Conservation (phyloP, 2,113 vertebrate genomes). For the Dunckerocampus dactyliophorus region DNA sequence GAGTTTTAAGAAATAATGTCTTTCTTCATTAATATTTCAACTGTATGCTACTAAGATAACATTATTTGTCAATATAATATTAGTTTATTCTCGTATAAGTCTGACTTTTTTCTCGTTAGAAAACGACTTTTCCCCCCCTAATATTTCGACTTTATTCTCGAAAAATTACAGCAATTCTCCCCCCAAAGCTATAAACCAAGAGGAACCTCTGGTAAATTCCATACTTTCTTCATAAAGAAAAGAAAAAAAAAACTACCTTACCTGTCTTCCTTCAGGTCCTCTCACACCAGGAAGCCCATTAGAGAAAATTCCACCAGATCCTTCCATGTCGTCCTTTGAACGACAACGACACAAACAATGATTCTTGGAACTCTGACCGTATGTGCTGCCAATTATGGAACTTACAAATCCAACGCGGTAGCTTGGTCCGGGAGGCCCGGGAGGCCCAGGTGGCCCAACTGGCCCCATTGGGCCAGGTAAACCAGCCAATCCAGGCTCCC, state of each 20-base stretch:
- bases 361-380: background rate
- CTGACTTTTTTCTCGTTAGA: too few relatives aligned
- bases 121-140: too few relatives aligned
- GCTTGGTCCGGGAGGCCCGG: slow-evolving; percentile 76
- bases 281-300: slow-evolving; percentile 58
- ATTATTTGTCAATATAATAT: too few relatives aligned
- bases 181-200: too few relatives aligned
- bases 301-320: slow-evolving; percentile 70
- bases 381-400: slow-evolving; percentile 26
- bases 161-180: too few relatives aligned
- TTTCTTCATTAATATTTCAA: too few relatives aligned
- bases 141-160: too few relatives aligned
- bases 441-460: slow-evolving; percentile 78
- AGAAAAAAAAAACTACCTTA: slow-evolving; percentile 36
- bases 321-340: slow-evolving; percentile 89
- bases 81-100: too few relatives aligned
- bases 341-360: background rate
- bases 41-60: too few relatives aligned
- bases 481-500: slow-evolving; percentile 79
- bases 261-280: slow-evolving; percentile 78
- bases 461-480: slow-evolving; percentile 87
- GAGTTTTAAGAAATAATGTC: too few relatives aligned
- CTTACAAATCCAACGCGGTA: slow-evolving; percentile 86
- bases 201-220: too few relatives aligned
- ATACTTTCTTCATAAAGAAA: too few relatives aligned